Percentiles rank a stretch among this genome's conserved stretches.
Evolutionary conservation across 2,888 invertebrate genomes (phyloP).

Genomic region (Drosophila suboccidentalis): DNA sequence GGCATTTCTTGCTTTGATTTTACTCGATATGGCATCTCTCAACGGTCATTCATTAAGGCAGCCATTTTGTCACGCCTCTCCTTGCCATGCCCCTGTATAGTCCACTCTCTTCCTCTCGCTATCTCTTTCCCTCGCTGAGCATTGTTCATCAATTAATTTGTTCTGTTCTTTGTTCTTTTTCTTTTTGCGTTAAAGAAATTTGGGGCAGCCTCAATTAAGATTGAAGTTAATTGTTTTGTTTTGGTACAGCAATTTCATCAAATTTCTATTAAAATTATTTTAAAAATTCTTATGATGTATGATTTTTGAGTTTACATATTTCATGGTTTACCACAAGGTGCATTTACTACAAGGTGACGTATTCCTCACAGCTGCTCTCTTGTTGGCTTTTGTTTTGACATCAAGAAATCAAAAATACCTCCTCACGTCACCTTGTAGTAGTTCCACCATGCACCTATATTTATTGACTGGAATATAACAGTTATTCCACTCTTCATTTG

Average conservation of each 20-base stretch:
- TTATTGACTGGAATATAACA: not conserved
- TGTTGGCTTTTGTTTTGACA: not conserved
- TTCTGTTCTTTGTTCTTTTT: conserved; percentile 35
- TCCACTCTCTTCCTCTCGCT: conserved; percentile 14
- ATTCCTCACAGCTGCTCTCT: not conserved
- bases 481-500: not conserved
- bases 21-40: conserved; percentile 26
- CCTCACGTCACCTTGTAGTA: not conserved
- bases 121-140: conserved; percentile 25
- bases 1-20: conserved; percentile 36
- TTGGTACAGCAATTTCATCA: conserved; percentile 42
- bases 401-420: too few relatives aligned
- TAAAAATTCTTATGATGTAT: not conserved
- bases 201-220: conserved; percentile 44
- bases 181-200: conserved; percentile 24
- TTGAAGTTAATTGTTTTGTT: conserved; percentile 59
- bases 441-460: not conserved
- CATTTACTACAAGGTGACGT: not conserved
- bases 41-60: conserved; percentile 61
- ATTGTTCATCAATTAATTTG: conserved; percentile 72
- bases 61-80: conserved; percentile 45
- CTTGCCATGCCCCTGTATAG: conserved; percentile 13
- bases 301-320: not conserved
- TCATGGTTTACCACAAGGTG: not conserved
- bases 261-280: conserved; percentile 44